These are phyloP conservation scores for Drosophila ohnishii DNA, from an alignment of 1,140 invertebrate species.

Conservation along the genomic window DNA sequence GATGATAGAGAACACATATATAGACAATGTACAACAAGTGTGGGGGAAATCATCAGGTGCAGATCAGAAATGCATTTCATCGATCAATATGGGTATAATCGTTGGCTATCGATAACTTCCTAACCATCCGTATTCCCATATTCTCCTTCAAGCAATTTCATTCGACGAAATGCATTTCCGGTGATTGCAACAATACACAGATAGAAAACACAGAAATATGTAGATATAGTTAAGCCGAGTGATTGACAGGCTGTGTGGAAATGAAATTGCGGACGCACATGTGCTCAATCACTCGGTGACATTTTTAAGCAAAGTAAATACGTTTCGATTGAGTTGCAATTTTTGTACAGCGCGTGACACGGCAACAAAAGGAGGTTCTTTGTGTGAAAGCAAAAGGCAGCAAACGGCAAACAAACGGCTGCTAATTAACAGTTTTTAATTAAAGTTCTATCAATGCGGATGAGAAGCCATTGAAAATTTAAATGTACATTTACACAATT, in stretches of 20 bases:
- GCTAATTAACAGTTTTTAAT: constrained; percentile 77
- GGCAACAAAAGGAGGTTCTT: constrained; percentile 47
- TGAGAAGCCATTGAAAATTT: constrained; percentile 25
- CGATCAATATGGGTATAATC: neutral
- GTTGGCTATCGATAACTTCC: neutral
- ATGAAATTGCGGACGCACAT: constrained; percentile 29
- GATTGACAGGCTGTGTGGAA: constrained; percentile 33
- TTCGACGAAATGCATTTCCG: constrained; percentile 34
- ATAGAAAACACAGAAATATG: constrained; percentile 4
- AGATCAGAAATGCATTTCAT: constrained; percentile 27
- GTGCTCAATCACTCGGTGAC: constrained; percentile 44
- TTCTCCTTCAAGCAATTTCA: neutral
- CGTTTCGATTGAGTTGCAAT: constrained; percentile 40
- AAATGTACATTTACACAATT: constrained; percentile 24
- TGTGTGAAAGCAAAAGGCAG: constrained; percentile 40
- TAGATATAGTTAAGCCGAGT: constrained; percentile 15
- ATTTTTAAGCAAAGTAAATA: constrained; percentile 45
- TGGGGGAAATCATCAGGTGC: neutral
- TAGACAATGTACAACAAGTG: constrained; percentile 51
- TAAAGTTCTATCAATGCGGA: constrained; percentile 46
- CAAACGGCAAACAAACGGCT: constrained; percentile 51
- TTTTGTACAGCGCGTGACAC: constrained; percentile 62
- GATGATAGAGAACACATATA: constrained; percentile 45
- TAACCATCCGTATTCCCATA: neutral
- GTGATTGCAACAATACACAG: constrained; percentile 26